Evolutionary conservation across 1,140 invertebrate genomes (phyloP), one percentile per base, ranked within the genome.

Genomic region (Phortica variegata): DNA sequence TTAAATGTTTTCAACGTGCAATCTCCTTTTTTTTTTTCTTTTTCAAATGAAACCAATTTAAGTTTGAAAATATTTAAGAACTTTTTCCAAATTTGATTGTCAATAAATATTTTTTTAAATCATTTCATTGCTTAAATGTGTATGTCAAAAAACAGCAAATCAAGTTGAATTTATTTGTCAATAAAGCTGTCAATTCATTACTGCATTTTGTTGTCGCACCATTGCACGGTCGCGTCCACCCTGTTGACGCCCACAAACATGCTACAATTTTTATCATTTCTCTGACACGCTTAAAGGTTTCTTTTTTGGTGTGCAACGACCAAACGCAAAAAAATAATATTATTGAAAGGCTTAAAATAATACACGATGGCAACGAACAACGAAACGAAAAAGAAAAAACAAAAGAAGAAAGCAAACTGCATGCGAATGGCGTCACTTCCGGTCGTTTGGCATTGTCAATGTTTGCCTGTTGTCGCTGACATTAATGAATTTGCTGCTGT

Each of bases 151-250:
- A n/a, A n/a, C n/a, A n/a, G n/a, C n/a, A n/a, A n/a, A n/a, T n/a
- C 58, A 69, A 60, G 68, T 63, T 55, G 54, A 68, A 68, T 68
- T 68, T 68, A 69, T 68, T 68, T 68, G 63, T 68, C 65, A 68
- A 68, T 68, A 68, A 68, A 68, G 57, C 63, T 60, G 63, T 68
- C 63, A 68, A 65, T 68, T 68, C 63, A 68, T 68, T 68, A 68
- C 63, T 49, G 54, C 47, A 58, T 66, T 60, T 54, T 62, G 52
- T 56, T 50, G 46, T 53, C 31, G 26, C 6, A 29, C 26, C 6
- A 12, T 12, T 12, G 26, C 6, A 29, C 26, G 12, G 26, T 12
- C 12, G 26, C n/a, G n/a, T n/a, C n/a, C n/a, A n/a, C n/a, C n/a
- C n/a, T 49, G 16, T 23, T 29, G 17, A 23, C 9, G 12, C 26